Evolutionary conservation across 2,113 vertebrate species (phyloP).

Genomic region (Dascyllus trimaculatus): DNA sequence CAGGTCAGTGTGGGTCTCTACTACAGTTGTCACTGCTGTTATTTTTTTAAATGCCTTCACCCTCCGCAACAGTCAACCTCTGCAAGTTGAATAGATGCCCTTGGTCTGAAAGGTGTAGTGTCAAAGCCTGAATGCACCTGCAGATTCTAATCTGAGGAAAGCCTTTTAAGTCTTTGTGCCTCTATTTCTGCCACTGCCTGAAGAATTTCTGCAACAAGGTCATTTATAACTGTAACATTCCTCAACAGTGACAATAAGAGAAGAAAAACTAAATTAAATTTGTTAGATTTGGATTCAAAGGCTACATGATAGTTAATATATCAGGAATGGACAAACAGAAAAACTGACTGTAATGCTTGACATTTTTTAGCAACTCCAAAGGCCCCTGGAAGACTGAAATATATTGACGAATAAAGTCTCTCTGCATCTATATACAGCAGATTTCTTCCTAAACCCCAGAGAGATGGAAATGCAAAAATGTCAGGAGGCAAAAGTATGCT

Average conservation of each 20-base stretch:
- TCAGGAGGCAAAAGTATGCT: not conserved
- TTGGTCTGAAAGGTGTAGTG: constrained; percentile 11
- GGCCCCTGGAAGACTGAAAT: not conserved
- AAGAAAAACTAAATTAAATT: not conserved
- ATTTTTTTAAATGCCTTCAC: not conserved
- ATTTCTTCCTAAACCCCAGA: constrained; percentile 4
- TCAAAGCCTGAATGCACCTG: not conserved
- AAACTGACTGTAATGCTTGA: not conserved
- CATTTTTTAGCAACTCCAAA: not conserved
- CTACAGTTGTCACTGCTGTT: constrained; percentile 4
- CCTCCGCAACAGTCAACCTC: not conserved
- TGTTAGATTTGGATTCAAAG: not conserved
- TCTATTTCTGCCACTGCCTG: not conserved
- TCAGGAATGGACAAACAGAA: not conserved
- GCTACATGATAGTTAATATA: not conserved
- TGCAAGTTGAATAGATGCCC: constrained; percentile 8
- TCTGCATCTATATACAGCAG: not conserved
- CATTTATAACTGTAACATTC: not conserved
- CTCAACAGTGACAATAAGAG: not conserved
- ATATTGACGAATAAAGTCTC: not conserved
- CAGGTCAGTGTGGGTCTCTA: not conserved
- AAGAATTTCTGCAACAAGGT: not conserved
- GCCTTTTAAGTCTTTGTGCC: not conserved
- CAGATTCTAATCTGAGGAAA: not conserved
- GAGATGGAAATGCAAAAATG: not conserved